Evolutionary conservation across 2,888 invertebrate species (phyloP).

Genomic region (Craniophora ligustri): DNA sequence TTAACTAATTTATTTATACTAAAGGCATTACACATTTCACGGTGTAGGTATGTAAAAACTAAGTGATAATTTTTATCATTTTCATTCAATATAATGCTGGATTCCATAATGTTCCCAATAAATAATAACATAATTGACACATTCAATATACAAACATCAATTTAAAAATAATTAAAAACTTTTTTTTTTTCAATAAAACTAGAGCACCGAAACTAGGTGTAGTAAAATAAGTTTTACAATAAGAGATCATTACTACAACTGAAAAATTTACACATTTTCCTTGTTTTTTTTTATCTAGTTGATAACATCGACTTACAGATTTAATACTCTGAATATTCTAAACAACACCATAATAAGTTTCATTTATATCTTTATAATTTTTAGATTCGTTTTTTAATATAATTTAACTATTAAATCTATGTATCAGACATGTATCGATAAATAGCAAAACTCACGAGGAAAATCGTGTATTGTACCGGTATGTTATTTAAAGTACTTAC

Average conservation of each 20-base stretch:
- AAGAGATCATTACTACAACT: slow-evolving; percentile 59
- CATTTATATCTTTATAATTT: slow-evolving; percentile 28
- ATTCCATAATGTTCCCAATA: slow-evolving; percentile 41
- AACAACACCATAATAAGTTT: slow-evolving; percentile 50
- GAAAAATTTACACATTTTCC: slow-evolving; percentile 50
- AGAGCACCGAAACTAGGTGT: slow-evolving; percentile 63
- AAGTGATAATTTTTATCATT: too few species aligned
- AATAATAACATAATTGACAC: slow-evolving; percentile 56
- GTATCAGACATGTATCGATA: slow-evolving; percentile 39
- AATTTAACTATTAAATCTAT: slow-evolving; percentile 43
- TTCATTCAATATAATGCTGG: slow-evolving; percentile 32
- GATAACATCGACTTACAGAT: slow-evolving; percentile 44
- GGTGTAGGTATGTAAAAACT: slow-evolving; percentile 36
- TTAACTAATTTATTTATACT: slow-evolving; percentile 32
- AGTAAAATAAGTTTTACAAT: slow-evolving; percentile 61
- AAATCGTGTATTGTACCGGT: too few species aligned
- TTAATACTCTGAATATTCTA: slow-evolving; percentile 53
- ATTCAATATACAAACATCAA: slow-evolving; percentile 42
- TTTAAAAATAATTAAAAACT: slow-evolving; percentile 50
- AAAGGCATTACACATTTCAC: slow-evolving; percentile 24
- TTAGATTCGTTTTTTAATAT: slow-evolving; percentile 50
- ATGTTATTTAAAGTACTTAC: too few species aligned
- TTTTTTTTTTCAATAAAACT: slow-evolving; percentile 47
- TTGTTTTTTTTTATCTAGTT: slow-evolving; percentile 34
- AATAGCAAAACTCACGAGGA: background rate